Base-by-base conservation (phyloP, 2,113 vertebrate species). In the rat (Rattus norvegicus) region DNA sequence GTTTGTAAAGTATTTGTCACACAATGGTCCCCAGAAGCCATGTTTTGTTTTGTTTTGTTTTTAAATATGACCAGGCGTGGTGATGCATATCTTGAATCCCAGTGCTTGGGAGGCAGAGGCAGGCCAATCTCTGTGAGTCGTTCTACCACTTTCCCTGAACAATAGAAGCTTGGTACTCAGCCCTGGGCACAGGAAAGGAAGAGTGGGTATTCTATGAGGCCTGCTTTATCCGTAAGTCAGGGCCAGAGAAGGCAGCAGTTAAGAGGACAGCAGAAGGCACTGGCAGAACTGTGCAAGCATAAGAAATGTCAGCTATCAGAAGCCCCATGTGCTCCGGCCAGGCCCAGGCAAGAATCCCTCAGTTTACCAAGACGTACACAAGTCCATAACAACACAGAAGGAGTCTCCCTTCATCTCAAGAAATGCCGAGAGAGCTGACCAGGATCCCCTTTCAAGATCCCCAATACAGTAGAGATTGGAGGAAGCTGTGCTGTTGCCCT, bases 311-410 rank as follows among this genome's bases (percentile, higher is more conserved):
- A 26, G 80, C 80, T 59, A 4, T 24, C 10, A 26, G n/a, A 90
- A 75, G 59, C 79, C 59, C 10, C 9, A 0, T 30, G 10, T 59
- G 4, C 2, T 0, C 39, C 26, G 20, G 33, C 76, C 86, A 10
- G 33, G 56, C 81, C 36, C 5, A 5, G 52, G 12, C 30, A n/a
- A 24, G 17, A 17, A 24, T 22, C 47, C 8, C 10, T 4, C 5
- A 1, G 11, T 63, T 12, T 16, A 7, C 54, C 28, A 36, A 75
- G 80, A 84, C 33, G 0, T 3, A 63, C n/a, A 4, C 54, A 28
- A 61, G 3, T 49, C 52, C 11, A 16, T 5, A 5, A 0, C 9
- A 1, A 7, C 33, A 12, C 13, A 49, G 2, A 19, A 59, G 72
- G 39, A 47, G 11, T 59, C 56, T 61, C 59, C 80, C 81, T 14